A percentile compares a stretch with the other conserved stretches of the same genome.
Evolutionary conservation across 2,888 invertebrate species (phyloP).

Genomic region (Drosophila austrosaltans): DNA sequence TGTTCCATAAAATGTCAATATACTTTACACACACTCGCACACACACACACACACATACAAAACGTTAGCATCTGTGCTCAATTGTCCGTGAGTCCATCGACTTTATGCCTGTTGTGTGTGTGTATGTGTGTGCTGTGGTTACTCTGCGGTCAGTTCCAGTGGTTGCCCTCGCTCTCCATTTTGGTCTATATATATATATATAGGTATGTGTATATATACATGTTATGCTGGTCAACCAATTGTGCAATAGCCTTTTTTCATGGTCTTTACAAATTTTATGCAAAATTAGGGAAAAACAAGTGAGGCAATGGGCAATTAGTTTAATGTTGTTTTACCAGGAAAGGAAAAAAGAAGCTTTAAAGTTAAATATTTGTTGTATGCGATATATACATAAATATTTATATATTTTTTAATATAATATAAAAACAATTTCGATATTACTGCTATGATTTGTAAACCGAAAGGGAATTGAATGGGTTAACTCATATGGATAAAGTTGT

Average conservation of each 20-base stretch:
- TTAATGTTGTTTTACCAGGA: conserved; percentile 35
- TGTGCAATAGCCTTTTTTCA: conserved; percentile 26
- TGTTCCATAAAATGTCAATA: conserved; percentile 54
- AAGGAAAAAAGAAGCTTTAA: conserved; percentile 9
- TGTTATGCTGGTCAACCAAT: conserved; percentile 24
- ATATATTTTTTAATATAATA: neutral
- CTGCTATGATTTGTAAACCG: neutral
- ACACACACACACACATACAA: neutral
- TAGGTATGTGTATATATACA: neutral
- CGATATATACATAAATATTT: neutral
- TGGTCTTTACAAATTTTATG: conserved; percentile 59
- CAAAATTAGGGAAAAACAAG: conserved; percentile 65
- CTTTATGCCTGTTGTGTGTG: conserved; percentile 41
- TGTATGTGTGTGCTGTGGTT: conserved; percentile 45
- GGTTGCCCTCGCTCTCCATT: conserved; percentile 2
- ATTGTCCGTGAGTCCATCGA: conserved; percentile 70
- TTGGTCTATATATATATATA: no score
- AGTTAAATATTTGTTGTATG: neutral
- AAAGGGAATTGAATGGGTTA: neutral
- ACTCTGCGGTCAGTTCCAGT: conserved; percentile 52
- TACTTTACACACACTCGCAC: conserved; percentile 32
- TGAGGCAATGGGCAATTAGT: conserved; percentile 61
- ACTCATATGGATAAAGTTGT: no score
- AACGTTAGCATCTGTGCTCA: conserved; percentile 67
- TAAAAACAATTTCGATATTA: neutral